Evolutionary conservation across 2,797 vertebrate genomes (phyloP).

Genomic region (Microchirus variegatus): DNA sequence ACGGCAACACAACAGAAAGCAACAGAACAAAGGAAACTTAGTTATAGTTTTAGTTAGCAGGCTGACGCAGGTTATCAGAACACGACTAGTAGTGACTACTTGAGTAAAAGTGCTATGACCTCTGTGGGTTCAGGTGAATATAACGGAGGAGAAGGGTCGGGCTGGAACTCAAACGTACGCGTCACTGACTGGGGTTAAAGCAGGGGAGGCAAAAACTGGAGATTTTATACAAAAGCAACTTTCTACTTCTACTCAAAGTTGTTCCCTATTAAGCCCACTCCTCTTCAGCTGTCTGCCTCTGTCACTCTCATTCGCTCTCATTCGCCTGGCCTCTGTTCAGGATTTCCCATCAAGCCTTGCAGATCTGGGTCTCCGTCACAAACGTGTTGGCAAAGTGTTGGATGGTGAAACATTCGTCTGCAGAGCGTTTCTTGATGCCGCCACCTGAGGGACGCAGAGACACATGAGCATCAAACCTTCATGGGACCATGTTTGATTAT

Average conservation of each 20-base stretch:
- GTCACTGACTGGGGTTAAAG: conserved; percentile 65
- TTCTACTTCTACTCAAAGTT: conserved; percentile 50
- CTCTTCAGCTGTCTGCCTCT: conserved; percentile 16
- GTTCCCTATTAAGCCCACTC: conserved; percentile 32
- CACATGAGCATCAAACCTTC: background rate
- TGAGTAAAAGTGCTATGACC: conserved; percentile 39
- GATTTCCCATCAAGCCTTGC: conserved; percentile 81
- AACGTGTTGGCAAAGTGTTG: conserved; percentile 93
- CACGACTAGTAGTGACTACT: conserved; percentile 49
- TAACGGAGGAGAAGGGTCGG: conserved; percentile 7
- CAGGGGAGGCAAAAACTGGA: conserved; percentile 55
- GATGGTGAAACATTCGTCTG: conserved; percentile 89
- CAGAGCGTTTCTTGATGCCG: conserved; percentile 91
- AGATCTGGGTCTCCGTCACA: conserved; percentile 92
- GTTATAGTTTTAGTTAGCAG: conserved; percentile 32
- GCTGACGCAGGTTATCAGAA: conserved; percentile 36
- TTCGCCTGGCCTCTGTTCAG: conserved; percentile 3
- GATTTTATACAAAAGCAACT: conserved; percentile 72
- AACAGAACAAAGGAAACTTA: conserved; percentile 52
- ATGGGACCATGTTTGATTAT: background rate
- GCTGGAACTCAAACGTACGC: conserved; percentile 46
- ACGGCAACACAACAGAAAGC: conserved; percentile 42
- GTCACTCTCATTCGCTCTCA: background rate
- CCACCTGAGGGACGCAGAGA: conserved; percentile 43
- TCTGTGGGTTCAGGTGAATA: conserved; percentile 24